Conservation (phyloP, 2,888 invertebrate species). For the Callimorpha dominula region DNA sequence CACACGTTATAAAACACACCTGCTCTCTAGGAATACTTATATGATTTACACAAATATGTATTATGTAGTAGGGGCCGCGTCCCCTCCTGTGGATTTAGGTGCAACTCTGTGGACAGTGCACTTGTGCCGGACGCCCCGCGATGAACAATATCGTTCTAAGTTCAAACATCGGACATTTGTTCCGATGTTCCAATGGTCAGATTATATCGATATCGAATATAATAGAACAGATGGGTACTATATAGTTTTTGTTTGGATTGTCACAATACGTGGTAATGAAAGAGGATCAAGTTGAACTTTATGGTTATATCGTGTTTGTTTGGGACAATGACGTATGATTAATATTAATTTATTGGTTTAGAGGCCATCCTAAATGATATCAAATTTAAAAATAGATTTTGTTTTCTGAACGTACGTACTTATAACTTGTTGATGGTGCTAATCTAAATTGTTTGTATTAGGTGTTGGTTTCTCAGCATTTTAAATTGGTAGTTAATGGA, state of each 20-base stretch:
- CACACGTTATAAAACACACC: constrained; percentile 24
- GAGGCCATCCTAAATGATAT: neutral
- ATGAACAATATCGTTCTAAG: constrained; percentile 54
- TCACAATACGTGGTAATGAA: constrained; percentile 25
- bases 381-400: neutral
- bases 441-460: no score
- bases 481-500: no score
- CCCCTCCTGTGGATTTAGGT: constrained; percentile 49
- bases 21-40: constrained; percentile 22
- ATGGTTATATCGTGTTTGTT: constrained; percentile 9
- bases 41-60: constrained; percentile 40
- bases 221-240: constrained; percentile 43
- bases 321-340: constrained; percentile 5
- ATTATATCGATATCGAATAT: constrained; percentile 40
- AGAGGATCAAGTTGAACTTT: constrained; percentile 16
- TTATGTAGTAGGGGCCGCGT: constrained; percentile 40
- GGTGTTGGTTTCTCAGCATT: no score
- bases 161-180: constrained; percentile 52
- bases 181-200: constrained; percentile 25
- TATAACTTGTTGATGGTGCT: no score
- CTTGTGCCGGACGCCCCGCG: constrained; percentile 65
- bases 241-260: constrained; percentile 39
- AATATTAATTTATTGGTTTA: neutral
- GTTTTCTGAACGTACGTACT: neutral
- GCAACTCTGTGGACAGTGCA: constrained; percentile 68